A percentile compares a stretch with the other conserved stretches of the same genome.
These are phyloP conservation scores for Tinea pellionella DNA, from an alignment of 2,888 invertebrate species.

Conservation along the genomic window DNA sequence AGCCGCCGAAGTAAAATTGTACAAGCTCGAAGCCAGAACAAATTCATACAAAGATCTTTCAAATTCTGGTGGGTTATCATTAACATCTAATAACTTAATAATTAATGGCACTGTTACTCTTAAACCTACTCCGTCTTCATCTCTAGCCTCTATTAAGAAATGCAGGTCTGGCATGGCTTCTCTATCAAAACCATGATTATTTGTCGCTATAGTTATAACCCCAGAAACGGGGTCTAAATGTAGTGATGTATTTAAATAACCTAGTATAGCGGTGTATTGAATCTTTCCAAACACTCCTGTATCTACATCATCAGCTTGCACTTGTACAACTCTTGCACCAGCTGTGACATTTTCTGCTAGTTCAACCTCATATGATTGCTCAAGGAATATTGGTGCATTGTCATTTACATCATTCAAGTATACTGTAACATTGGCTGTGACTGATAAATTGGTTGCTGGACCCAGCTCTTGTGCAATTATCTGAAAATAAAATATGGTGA, in stretches of 20 bases:
- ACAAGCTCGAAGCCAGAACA: conserved; percentile 78
- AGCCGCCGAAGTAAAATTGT: conserved; percentile 81
- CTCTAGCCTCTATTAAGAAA: conserved; percentile 87
- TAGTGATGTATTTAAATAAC: conserved; percentile 82
- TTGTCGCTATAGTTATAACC: conserved; percentile 80
- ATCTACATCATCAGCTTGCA: conserved; percentile 86
- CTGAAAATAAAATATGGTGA: conserved; percentile 51
- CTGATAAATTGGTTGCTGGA: conserved; percentile 79
- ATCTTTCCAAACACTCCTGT: conserved; percentile 81
- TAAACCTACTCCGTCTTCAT: conserved; percentile 85
- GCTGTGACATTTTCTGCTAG: conserved; percentile 85
- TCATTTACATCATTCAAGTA: conserved; percentile 89
- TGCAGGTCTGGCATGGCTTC: conserved; percentile 82
- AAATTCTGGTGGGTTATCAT: conserved; percentile 90
- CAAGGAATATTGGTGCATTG: conserved; percentile 84
- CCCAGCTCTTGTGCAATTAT: conserved; percentile 85
- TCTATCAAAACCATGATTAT: conserved; percentile 83
- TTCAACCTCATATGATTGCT: conserved; percentile 78
- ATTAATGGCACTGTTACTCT: conserved; percentile 78
- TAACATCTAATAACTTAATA: conserved; percentile 81
- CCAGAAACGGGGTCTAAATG: conserved; percentile 83
- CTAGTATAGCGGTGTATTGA: conserved; percentile 81
- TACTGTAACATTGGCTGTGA: conserved; percentile 80
- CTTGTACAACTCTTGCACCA: conserved; percentile 78
- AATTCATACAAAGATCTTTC: conserved; percentile 84